Evolutionary conservation across 2,888 invertebrate species (phyloP), one percentile per base, ranked within the genome.

Genomic region (Dermolepida albohirtum): DNA sequence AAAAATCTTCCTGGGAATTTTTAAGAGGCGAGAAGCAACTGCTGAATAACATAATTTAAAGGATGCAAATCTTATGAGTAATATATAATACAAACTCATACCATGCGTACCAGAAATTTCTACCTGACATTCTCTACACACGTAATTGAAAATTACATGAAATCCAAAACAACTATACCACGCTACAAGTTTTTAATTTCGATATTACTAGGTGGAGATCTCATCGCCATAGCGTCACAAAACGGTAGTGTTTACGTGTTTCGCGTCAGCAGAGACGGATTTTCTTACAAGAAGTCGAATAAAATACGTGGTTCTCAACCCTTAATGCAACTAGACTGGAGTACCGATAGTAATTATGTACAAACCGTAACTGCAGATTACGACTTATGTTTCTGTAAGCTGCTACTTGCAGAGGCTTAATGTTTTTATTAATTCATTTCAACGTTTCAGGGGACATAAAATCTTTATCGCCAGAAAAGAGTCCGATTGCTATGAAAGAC

Each of bases 301-400:
- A 95, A 94, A 84, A 94, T 95, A 69, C 87, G 94, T 12, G 95
- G 95, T 0, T 89, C 92, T 0, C 95, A 95, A 78, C 92, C 94
- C 0, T 85, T 96, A 2, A 90, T 92, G 69, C 94, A 95, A 77
- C 84, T 96, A 64, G 96, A 96, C 80, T 96, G 96, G 96, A 95
- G 96, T 80, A 89, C 92, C 44, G 96, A 96, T 79, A 93, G 95
- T 66, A 91, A 90, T 79, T 94, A 90, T 80, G 84, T 97, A 67
- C 96, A 96, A 84, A 93, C 95, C 0, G 94, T 94, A 63, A 94
- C 96, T 12, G 92, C 93, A 68, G 96, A 96, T 80, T 95, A 94
- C 76, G 96, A 96, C 80, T 84, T 95, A 59, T 87, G 92, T 5
- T 96, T 94, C 83, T 96, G 94, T 94, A 86, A 89, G 92, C 87